Evolutionary conservation across 35 echinoderm and acorn worm species (phyloP), one percentile per base, ranked within the genome.

Genomic region (Amphiura filiformis): DNA sequence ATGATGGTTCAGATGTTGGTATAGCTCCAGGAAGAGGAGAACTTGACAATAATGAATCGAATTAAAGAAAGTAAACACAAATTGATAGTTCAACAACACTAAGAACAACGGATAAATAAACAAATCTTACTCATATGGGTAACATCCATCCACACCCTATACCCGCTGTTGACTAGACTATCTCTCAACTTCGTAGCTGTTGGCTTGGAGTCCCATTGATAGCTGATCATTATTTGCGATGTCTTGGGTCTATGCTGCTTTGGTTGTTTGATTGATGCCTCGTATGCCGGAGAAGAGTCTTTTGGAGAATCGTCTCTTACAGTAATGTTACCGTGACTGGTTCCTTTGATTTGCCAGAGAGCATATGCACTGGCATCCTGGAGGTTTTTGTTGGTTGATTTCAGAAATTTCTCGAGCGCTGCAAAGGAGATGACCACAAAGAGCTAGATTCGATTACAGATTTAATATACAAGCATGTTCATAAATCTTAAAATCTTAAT

Each of bases 61-160:
- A n/a, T n/a, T n/a, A n/a, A n/a, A n/a, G n/a, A n/a, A n/a, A n/a
- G n/a, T n/a, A n/a, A n/a, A n/a, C n/a, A n/a, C n/a, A n/a, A n/a
- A n/a, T n/a, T n/a, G n/a, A n/a, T n/a, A n/a, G n/a, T n/a, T n/a
- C n/a, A n/a, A n/a, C n/a, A n/a, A n/a, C n/a, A n/a, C n/a, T n/a
- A n/a, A n/a, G n/a, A n/a, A n/a, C n/a, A n/a, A n/a, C n/a, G n/a
- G n/a, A n/a, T n/a, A n/a, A n/a, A n/a, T n/a, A n/a, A n/a, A n/a
- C n/a, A n/a, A n/a, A n/a, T n/a, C 61, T 70, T 70, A 70, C 61
- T 70, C 61, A 70, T 70, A 30, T 70, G 61, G 26, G 61, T 70
- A 15, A 26, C 26, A 30, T 70, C 61, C 61, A 70, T 70, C 61
- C 61, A 70, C 15, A 70, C 61, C 26, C 26, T 70, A 23, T 70